Conservation (phyloP, 2,113 vertebrate genomes). For the Anthoscopus minutus region DNA sequence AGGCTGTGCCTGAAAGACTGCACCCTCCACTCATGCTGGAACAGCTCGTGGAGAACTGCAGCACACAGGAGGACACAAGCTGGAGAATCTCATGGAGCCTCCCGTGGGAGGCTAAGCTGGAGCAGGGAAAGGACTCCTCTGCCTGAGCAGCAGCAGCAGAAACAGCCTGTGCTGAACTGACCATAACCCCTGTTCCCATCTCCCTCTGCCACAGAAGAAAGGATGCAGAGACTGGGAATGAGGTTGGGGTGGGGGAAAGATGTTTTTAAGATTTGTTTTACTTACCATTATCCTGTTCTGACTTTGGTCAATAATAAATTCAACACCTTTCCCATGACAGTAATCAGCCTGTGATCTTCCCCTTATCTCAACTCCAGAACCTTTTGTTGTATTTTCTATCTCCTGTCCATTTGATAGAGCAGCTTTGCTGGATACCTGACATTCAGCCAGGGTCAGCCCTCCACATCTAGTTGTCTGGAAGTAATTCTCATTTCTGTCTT, state of each 20-base stretch:
- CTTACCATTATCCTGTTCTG: neutral
- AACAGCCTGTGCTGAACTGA: neutral
- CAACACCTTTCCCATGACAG: neutral
- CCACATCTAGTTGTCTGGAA: neutral
- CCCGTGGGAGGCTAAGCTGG: neutral
- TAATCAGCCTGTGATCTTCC: neutral
- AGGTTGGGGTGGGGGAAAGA: neutral
- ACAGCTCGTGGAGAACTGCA: neutral
- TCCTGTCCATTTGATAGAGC: neutral
- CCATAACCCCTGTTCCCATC: too few species aligned
- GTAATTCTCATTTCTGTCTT: neutral
- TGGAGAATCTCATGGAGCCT: neutral
- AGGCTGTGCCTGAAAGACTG: neutral
- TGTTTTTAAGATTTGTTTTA: neutral
- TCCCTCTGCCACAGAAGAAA: neutral
- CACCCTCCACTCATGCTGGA: neutral
- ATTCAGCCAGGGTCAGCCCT: neutral
- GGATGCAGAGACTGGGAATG: neutral
- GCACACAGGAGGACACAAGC: neutral
- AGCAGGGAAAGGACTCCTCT: neutral
- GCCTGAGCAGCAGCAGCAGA: neutral
- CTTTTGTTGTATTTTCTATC: neutral
- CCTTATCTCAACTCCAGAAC: neutral
- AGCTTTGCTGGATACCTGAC: neutral
- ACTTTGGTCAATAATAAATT: neutral